Evolutionary conservation across 2,888 invertebrate genomes (phyloP), one percentile per base, ranked within the genome.

Genomic region (Ophion costatus): DNA sequence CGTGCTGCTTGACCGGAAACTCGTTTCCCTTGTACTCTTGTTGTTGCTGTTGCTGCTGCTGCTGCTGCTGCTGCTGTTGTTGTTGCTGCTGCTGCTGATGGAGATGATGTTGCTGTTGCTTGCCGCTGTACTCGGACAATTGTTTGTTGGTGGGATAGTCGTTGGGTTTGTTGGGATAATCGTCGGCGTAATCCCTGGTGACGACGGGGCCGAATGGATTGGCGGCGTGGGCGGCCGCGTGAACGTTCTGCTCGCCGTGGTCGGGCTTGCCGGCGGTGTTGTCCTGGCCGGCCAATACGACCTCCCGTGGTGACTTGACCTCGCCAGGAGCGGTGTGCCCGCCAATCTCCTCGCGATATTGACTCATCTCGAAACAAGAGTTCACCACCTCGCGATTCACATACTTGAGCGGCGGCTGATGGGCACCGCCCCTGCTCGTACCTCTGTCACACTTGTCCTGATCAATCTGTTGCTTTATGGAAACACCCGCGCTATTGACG

Each of bases 341-440:
- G 94, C 94, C 94, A 94, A 95, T 95, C 94, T 96, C 96, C 95
- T 96, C 96, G 94, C 96, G 96, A 94, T 96, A 96, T 95, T 95
- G 96, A 94, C 96, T 96, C 95, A 96, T 94, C 94, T 96, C 96
- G 92, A 95, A 91, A 78, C 78, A 78, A 90, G 90, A 90, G 90
- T 91, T 92, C 94, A 96, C 51, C 51, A 51, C 95, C 95, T 96
- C 96, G 95, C 96, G 96, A 95, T 96, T 96, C 95, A 96, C 96
- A 96, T 96, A 96, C 95, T 96, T 96, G 95, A 96, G 94, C 94
- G 94, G 94, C 94, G 94, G 94, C 80, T 80, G 85, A 93, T 94
- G 91, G 91, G 92, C 91, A 89, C 91, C 91, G 91, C 91, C 92
- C 90, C 91, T 51, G 51, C 51, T 90, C 89, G 91, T 89, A 84